Conservation (phyloP, 2,888 invertebrate genomes). For the Maniola hyperantus region DNA sequence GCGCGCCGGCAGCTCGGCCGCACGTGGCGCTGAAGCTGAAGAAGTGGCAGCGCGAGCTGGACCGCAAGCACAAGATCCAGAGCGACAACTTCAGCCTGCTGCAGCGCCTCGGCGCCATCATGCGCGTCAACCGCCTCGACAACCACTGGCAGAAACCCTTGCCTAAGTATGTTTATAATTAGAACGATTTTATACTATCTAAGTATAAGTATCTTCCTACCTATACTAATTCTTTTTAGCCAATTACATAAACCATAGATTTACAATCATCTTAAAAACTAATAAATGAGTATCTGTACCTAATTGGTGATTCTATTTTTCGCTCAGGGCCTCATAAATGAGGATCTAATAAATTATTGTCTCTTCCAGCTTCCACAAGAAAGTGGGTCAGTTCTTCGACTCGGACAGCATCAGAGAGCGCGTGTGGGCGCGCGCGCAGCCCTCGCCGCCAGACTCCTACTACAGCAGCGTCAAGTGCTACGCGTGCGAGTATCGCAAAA, state of each 20-base stretch:
- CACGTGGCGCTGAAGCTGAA: constrained; percentile 87
- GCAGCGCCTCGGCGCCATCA: constrained; percentile 85
- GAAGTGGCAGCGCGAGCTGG: constrained; percentile 86
- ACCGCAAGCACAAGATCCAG: constrained; percentile 85
- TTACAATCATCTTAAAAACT: too few species aligned
- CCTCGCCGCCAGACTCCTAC: constrained; percentile 47
- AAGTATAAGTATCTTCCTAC: background rate
- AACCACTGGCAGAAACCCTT: constrained; percentile 85
- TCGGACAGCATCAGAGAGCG: constrained; percentile 52
- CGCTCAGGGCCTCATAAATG: too few species aligned
- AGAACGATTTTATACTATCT: background rate
- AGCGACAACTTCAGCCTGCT: constrained; percentile 86
- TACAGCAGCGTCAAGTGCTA: constrained; percentile 61
- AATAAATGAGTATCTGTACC: too few species aligned
- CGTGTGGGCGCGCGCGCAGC: constrained; percentile 49
- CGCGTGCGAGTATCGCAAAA: constrained; percentile 61
- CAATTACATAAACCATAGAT: too few species aligned
- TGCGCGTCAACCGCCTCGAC: constrained; percentile 85
- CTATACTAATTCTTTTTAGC: background rate
- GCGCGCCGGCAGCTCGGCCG: constrained; percentile 83
- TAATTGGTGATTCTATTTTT: background rate
- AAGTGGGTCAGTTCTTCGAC: constrained; percentile 69
- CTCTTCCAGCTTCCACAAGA: constrained; percentile 62
- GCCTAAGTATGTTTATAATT: constrained; percentile 78
- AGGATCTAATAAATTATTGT: too few species aligned